Evolutionary conservation across 2,888 invertebrate genomes (phyloP).

Genomic region (Baccha elongata): DNA sequence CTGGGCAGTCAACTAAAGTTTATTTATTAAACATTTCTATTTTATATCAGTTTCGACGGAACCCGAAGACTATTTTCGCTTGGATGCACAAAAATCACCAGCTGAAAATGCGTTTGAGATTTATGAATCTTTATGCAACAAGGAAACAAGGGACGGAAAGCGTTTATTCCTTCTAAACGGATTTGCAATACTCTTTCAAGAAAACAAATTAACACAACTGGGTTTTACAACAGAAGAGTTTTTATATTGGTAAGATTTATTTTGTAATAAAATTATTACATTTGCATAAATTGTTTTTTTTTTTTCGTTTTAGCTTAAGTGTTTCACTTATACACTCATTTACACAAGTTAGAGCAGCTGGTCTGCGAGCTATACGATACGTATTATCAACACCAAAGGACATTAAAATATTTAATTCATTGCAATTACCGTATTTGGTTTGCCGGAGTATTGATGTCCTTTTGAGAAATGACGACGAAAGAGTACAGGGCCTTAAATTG

Average conservation of each 20-base stretch:
- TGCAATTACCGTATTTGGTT: constrained; percentile 93
- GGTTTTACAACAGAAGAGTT: constrained; percentile 92
- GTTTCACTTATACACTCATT: constrained; percentile 92
- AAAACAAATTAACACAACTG: constrained; percentile 79
- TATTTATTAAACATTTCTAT: not conserved
- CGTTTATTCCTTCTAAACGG: constrained; percentile 94
- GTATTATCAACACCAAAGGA: constrained; percentile 90
- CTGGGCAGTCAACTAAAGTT: too few species aligned
- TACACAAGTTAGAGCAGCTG: constrained; percentile 94
- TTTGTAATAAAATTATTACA: not conserved
- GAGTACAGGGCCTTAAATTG: constrained; percentile 94
- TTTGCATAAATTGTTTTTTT: not conserved
- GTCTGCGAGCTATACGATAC: constrained; percentile 93
- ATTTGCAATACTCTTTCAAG: constrained; percentile 88
- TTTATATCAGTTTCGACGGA: constrained; percentile 75
- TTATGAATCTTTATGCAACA: constrained; percentile 84
- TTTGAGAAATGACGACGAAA: constrained; percentile 95
- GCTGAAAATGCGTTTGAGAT: constrained; percentile 87
- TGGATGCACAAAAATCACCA: constrained; percentile 85
- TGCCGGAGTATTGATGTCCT: constrained; percentile 93
- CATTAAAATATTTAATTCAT: constrained; percentile 89
- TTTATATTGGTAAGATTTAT: constrained; percentile 87
- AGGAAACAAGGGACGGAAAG: constrained; percentile 87
- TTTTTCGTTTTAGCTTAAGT: constrained; percentile 87
- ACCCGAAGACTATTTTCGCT: constrained; percentile 86